Evolutionary conservation across 2,888 invertebrate species (phyloP), one percentile per base, ranked within the genome.

Genomic region (Acrocyrtus sp.): DNA sequence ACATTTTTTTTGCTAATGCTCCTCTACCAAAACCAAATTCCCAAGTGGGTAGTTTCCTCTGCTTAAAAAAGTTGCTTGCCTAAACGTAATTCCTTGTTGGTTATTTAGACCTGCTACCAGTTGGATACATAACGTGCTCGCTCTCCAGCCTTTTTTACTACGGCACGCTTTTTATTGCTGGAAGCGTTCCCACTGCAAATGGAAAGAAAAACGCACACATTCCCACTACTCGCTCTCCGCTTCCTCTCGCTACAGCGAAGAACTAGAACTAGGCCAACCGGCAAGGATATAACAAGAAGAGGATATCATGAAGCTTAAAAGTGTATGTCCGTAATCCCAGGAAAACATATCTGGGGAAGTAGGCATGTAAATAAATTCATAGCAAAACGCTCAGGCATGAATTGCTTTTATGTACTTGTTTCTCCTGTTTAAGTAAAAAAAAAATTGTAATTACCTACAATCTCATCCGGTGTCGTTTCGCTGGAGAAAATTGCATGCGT

Each of bases 41-140:
- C 62, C 62, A 62, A 47, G 62, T 62, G 62, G 62, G 41, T 51
- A 62, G 51, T 62, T 62, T 62, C 62, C n/a, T n/a, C 50, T 62
- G 19, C 47, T 50, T 62, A 26, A 57, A 62, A 50, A 39, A 21
- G 47, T 27, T 60, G 17, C 24, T 21, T 47, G 27, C 60, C 41
- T n/a, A n/a, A n/a, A n/a, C n/a, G n/a, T n/a, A n/a, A n/a, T n/a
- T n/a, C 27, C 29, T 19, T 48, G 17, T 12, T 54, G 19, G 29
- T 39, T 27, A 60, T 47, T 60, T 47, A 60, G 48, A 29, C 60
- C 27, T 24, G 21, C 21, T 57, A n/a, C n/a, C n/a, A n/a, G n/a
- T n/a, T n/a, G n/a, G n/a, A n/a, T n/a, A n/a, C n/a, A n/a, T n/a
- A n/a, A n/a, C n/a, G n/a, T n/a, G n/a, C n/a, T n/a, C n/a, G n/a